These are phyloP conservation scores for Folsomia manolachei DNA, from an alignment of 2,888 invertebrate genomes.

Conservation along the genomic window DNA sequence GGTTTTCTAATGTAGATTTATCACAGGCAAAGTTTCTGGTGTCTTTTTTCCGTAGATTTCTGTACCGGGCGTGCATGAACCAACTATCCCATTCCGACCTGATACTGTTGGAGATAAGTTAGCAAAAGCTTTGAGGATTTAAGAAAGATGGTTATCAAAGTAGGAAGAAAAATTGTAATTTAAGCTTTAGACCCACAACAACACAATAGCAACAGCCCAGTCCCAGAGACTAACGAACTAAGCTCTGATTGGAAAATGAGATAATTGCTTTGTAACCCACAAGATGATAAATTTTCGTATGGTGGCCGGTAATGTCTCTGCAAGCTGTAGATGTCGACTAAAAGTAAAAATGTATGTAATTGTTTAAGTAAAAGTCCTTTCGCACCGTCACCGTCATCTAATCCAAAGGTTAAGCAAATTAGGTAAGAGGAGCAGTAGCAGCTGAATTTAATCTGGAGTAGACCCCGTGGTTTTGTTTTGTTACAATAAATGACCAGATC, in stretches of 20 bases:
- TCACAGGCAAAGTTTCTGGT: background rate
- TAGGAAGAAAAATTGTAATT: slow-evolving; percentile 10
- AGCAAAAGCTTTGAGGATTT: slow-evolving; percentile 8
- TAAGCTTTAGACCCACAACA: too few relatives aligned
- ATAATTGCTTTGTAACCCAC: slow-evolving; percentile 4
- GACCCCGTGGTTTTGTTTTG: background rate
- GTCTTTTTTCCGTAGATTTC: too few relatives aligned
- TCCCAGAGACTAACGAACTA: background rate
- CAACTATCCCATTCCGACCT: background rate
- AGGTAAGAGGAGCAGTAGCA: background rate
- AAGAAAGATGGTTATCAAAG: slow-evolving; percentile 4
- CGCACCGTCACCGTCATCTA: background rate
- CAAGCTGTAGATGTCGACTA: background rate
- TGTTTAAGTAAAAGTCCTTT: background rate
- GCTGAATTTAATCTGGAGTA: background rate
- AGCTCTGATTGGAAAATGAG: slow-evolving; percentile 5
- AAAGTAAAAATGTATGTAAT: background rate
- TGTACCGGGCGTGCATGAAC: background rate
- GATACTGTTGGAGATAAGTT: background rate
- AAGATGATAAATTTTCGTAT: background rate
- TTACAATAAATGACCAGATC: background rate
- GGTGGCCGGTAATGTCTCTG: too few relatives aligned
- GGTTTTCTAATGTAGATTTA: background rate
- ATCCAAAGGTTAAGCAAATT: slow-evolving; percentile 4
- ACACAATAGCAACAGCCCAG: too few relatives aligned